Evolutionary conservation across 1,140 invertebrate species (phyloP).

Genomic region (Monochamus saltuarius): DNA sequence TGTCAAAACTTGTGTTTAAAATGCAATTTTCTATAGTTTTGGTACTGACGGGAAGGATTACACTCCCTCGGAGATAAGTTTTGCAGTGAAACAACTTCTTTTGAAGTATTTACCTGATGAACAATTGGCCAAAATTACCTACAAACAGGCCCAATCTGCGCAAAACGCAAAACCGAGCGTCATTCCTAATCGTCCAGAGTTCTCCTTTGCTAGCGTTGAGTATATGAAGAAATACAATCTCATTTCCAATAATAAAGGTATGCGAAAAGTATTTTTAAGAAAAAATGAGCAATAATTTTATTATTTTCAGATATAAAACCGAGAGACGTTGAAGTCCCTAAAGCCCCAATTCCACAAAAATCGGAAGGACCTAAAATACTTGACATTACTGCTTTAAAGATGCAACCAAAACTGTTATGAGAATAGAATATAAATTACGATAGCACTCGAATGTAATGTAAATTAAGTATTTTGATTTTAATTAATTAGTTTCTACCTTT

Average conservation of each 20-base stretch:
- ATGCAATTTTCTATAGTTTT: conserved; percentile 16
- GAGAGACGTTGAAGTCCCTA: conserved; percentile 27
- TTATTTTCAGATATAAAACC: no score
- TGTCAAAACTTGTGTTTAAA: neutral
- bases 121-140: conserved; percentile 51
- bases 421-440: conserved; percentile 1
- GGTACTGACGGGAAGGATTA: conserved; percentile 16
- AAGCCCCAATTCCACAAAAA: neutral
- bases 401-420: conserved; percentile 64
- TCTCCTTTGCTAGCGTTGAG: conserved; percentile 65
- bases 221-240: conserved; percentile 68
- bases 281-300: no score
- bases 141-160: conserved; percentile 20
- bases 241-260: conserved; percentile 19
- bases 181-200: conserved; percentile 51
- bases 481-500: neutral
- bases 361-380: conserved; percentile 57
- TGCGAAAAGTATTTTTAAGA: neutral
- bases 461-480: neutral
- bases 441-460: neutral
- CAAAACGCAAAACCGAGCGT: conserved; percentile 11
- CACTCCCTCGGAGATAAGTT: conserved; percentile 41
- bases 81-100: conserved; percentile 61
- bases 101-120: conserved; percentile 64
- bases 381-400: conserved; percentile 64